Evolutionary conservation across 2,797 vertebrate species (phyloP), one percentile per base, ranked within the genome.

Genomic region (Allobates femoralis): DNA sequence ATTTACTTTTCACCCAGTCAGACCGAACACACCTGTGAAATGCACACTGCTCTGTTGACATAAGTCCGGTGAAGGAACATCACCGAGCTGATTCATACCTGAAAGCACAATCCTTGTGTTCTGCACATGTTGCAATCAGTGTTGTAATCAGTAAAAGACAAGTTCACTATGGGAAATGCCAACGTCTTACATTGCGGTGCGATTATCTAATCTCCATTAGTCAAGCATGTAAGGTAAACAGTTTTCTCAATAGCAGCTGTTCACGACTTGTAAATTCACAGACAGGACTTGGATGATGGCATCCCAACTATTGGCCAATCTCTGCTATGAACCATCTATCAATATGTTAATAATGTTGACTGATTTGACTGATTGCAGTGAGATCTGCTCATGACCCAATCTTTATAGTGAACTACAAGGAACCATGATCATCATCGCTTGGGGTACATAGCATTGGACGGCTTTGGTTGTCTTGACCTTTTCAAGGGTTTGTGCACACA

Each of bases 111-210:
- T 37, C 32, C 30, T 26, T 23, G 69, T 78, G 53, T 78, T 41
- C 53, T 78, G 30, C 14, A 78, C 19, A 78, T 78, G 76, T 23
- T 60, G 76, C 50, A 78, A 78, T 60, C 51, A n/a, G 37, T 60
- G 32, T 26, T 78, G 76, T 60, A 58, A 58, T 60, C 11, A 16
- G 32, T 78, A 10, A 53, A 41, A 26, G 16, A 15, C 28, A 30
- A 21, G 21, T 16, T 26, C 69, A 78, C 8, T 32, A 11, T 10
- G 6, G 28, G 51, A 76, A 76, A 34, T 56, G 19, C 7, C 75
- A 58, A 23, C 12, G 10, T 56, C 28, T 37, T 32, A 56, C 8
- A 58, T 58, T 78, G 75, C 56, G 1, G 23, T 21, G 18, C n/a
- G 21, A 26, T 79, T 37, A 23, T 56, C 51, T 78, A 58, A 77